These are phyloP conservation scores for Mycalesis mineus DNA, from an alignment of 2,888 invertebrate species.

Conservation along the genomic window DNA sequence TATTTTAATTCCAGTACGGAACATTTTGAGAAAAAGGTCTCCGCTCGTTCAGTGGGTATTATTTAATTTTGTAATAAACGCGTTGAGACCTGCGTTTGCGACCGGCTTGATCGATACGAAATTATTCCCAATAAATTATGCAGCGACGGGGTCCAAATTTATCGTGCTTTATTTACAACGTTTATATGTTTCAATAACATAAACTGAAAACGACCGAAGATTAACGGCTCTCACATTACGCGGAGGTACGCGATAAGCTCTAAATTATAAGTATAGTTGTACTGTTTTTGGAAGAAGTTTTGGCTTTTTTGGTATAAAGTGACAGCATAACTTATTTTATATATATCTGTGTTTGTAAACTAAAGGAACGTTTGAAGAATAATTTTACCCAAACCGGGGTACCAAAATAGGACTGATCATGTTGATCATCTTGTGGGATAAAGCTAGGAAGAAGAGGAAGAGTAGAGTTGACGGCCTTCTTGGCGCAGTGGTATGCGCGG, in stretches of 20 bases:
- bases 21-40: conserved; percentile 15
- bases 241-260: background rate
- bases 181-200: conserved; percentile 46
- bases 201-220: conserved; percentile 36
- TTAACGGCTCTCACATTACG: conserved; percentile 33
- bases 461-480: too few relatives aligned
- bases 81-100: conserved; percentile 34
- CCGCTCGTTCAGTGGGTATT: background rate
- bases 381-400: too few relatives aligned
- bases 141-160: conserved; percentile 44
- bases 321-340: too few relatives aligned
- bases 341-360: too few relatives aligned
- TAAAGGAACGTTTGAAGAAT: too few relatives aligned
- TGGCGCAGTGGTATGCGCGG: too few relatives aligned
- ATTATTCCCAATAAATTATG: conserved; percentile 47
- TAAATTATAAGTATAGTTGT: background rate
- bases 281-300: too few relatives aligned
- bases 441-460: too few relatives aligned
- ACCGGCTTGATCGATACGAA: conserved; percentile 39
- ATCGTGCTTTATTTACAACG: conserved; percentile 42
- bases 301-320: too few relatives aligned
- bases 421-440: too few relatives aligned
- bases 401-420: too few relatives aligned
- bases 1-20: background rate
- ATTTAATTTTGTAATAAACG: conserved; percentile 39